Percentiles rank a stretch among this genome's conserved stretches.
Evolutionary conservation across 2,797 vertebrate species (phyloP).

Genomic region (Smutsia temminckii): DNA sequence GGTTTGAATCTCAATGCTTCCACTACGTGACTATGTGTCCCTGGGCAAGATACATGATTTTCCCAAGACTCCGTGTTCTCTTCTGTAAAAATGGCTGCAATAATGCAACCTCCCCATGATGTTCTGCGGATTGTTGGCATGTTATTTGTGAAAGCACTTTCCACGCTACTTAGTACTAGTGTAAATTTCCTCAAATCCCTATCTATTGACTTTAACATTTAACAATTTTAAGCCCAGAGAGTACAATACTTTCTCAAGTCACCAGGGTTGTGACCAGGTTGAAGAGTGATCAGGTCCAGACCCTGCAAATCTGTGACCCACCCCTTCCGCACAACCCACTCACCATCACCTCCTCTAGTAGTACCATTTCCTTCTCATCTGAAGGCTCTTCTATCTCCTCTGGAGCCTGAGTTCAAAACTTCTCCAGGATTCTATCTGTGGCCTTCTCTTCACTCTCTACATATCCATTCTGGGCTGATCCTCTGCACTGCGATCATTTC

Average conservation of each 20-base stretch:
- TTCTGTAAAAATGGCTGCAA: not conserved
- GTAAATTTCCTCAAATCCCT: not conserved
- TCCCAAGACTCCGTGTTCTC: not conserved
- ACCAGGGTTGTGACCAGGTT: not conserved
- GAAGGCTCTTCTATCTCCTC: not conserved
- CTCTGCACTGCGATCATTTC: not conserved
- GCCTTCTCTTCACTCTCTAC: not conserved
- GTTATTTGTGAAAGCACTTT: not conserved
- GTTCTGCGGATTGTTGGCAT: not conserved
- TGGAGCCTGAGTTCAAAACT: not conserved
- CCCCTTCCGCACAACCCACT: too few relatives aligned
- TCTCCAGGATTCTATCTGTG: too few relatives aligned
- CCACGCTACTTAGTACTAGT: not conserved
- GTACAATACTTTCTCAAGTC: not conserved
- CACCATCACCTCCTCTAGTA: not conserved
- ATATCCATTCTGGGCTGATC: fast-evolving
- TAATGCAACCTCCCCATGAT: not conserved
- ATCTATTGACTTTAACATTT: not conserved
- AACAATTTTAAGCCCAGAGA: not conserved
- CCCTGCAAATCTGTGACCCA: not conserved
- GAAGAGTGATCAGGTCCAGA: too few relatives aligned
- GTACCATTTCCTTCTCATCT: not conserved
- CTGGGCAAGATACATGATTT: not conserved
- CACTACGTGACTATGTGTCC: not conserved
- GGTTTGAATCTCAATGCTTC: not conserved